Conservation (phyloP, 2,797 vertebrate species). For the Tiaroga cobitis region DNA sequence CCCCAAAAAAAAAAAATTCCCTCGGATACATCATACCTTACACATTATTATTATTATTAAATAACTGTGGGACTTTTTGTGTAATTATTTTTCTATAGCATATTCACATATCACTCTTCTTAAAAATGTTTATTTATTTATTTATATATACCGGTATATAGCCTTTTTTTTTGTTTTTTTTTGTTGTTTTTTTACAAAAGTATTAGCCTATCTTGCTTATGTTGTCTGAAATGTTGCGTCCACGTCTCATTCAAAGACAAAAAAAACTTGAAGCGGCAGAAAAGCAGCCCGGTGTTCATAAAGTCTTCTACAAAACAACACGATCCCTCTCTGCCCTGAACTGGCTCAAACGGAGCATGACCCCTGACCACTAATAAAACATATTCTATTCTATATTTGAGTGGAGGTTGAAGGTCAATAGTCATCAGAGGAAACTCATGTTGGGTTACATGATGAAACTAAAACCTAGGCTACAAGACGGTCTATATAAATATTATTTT, state of each 20-base stretch:
- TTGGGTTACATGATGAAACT: not conserved
- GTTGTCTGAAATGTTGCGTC: not conserved
- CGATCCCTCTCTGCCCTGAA: not conserved
- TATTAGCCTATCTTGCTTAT: not conserved
- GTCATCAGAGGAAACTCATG: not conserved
- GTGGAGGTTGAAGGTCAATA: not conserved
- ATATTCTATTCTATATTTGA: not conserved
- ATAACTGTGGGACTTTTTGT: not conserved
- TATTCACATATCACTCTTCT: not conserved
- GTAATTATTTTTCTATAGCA: not conserved
- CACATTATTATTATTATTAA: no score
- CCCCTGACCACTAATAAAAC: not conserved
- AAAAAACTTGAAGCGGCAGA: not conserved
- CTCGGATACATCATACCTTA: no score
- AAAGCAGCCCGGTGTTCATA: conserved; percentile 6
- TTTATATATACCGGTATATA: no score
- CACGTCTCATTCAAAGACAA: not conserved
- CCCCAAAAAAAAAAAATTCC: no score
- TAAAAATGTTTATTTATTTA: not conserved
- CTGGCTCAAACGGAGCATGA: not conserved
- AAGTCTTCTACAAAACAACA: conserved; percentile 5
- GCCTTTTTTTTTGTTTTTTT: no score
- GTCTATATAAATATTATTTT: not conserved
- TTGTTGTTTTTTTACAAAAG: not conserved
- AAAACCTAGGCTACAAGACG: not conserved